Evolutionary conservation across 2,797 vertebrate genomes (phyloP).

Genomic region (Mastacembelus armatus): DNA sequence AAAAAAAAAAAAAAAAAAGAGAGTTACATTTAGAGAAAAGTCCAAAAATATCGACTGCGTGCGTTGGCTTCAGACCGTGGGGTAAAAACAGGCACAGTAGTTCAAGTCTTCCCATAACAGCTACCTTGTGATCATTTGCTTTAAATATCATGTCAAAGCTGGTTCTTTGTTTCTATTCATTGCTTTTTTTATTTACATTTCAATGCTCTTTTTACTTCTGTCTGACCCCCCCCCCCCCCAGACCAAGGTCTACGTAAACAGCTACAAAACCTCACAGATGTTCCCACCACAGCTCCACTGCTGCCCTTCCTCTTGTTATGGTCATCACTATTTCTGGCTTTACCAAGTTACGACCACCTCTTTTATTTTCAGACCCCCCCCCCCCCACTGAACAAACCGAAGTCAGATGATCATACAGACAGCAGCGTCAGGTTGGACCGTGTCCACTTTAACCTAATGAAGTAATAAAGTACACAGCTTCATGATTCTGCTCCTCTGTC

Average conservation of each 20-base stretch:
- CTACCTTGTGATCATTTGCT: neutral
- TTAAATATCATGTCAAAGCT: neutral
- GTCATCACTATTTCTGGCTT: conserved; percentile 16
- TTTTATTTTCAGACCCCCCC: conserved; percentile 13
- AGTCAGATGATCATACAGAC: neutral
- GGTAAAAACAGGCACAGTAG: too few relatives aligned
- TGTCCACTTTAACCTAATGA: neutral
- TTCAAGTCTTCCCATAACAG: neutral
- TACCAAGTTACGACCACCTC: too few relatives aligned
- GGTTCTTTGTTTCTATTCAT: neutral
- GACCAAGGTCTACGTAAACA: conserved; percentile 18
- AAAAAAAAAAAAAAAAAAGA: too few relatives aligned
- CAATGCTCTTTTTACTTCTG: too few relatives aligned
- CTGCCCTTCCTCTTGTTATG: conserved; percentile 1
- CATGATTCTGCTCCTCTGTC: neutral
- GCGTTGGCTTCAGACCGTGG: too few relatives aligned
- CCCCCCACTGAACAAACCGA: conserved; percentile 7
- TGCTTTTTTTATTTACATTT: too few relatives aligned
- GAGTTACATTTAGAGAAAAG: too few relatives aligned
- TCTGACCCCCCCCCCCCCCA: too few relatives aligned
- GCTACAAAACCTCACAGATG: too few relatives aligned
- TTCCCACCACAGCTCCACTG: too few relatives aligned
- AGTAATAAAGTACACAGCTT: neutral
- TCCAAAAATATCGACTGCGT: too few relatives aligned
- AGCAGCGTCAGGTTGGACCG: too few relatives aligned